phyloP scores from a whole-genome alignment of 2,797 vertebrate genomes.

The Bradypus variegatus region DNA sequence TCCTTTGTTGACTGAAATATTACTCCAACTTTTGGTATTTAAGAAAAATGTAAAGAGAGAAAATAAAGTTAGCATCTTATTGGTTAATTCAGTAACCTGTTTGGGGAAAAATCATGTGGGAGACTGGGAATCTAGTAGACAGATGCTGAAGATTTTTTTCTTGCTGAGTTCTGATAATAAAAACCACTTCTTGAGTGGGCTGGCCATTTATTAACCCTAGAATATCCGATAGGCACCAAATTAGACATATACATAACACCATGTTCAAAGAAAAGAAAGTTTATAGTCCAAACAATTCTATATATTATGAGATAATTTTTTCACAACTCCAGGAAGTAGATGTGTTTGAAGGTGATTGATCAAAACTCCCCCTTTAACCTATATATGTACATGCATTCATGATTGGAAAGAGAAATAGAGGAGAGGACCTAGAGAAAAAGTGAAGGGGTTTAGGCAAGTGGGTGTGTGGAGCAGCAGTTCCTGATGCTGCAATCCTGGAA shows the following conservation, averaged over 20 bases:
- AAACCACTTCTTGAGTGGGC: not conserved
- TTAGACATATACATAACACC: not conserved
- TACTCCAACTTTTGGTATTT: slow-evolving; percentile 13
- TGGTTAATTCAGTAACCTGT: not conserved
- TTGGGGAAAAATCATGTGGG: not conserved
- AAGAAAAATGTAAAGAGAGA: not conserved
- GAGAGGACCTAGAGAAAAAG: not conserved
- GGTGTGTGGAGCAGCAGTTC: not conserved
- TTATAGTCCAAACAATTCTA: not conserved
- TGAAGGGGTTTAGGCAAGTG: not conserved
- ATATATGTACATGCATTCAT: not conserved
- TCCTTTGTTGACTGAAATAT: slow-evolving; percentile 9
- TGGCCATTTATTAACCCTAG: not conserved
- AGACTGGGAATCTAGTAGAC: slow-evolving; percentile 2
- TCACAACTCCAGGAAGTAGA: not conserved
- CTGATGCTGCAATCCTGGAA: not conserved
- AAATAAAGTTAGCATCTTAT: not conserved
- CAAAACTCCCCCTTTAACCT: not conserved
- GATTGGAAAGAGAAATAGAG: not conserved
- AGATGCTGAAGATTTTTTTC: not conserved
- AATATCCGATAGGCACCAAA: slow-evolving; percentile 13
- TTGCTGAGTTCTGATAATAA: not conserved
- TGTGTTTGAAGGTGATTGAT: not conserved
- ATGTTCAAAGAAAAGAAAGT: not conserved
- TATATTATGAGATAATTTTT: not conserved